Evolutionary conservation across 2,888 invertebrate genomes (phyloP).

Genomic region (Stenolophus ochropezus): DNA sequence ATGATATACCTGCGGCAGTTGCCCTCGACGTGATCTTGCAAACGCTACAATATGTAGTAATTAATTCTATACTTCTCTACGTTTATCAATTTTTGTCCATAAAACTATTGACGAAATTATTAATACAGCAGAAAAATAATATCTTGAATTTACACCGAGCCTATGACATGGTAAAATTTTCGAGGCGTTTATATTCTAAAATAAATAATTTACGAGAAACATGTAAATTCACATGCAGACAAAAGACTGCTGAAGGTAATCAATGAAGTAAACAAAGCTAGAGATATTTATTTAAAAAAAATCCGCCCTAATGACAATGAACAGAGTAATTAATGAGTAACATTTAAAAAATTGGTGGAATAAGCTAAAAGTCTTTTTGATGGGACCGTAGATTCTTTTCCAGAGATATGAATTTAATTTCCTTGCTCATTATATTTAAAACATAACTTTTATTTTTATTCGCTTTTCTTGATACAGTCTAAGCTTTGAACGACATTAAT

Average conservation of each 20-base stretch:
- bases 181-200: not conserved
- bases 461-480: too few species aligned
- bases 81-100: too few species aligned
- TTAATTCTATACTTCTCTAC: too few species aligned
- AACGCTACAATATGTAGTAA: too few species aligned
- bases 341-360: not conserved
- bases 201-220: not conserved
- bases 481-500: too few species aligned
- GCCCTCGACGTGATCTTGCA: too few species aligned
- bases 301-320: not conserved
- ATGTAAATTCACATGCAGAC: not conserved
- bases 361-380: not conserved
- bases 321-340: not conserved
- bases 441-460: not conserved
- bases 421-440: not conserved
- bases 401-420: not conserved
- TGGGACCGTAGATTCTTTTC: not conserved
- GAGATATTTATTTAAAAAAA: too few species aligned
- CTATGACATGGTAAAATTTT: too few species aligned
- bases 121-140: too few species aligned
- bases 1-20: too few species aligned
- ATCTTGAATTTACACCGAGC: too few species aligned
- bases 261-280: slow-evolving; percentile 16
- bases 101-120: too few species aligned
- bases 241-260: not conserved